Conservation (phyloP, 2,797 vertebrate genomes). For the Eulemur coronatus region DNA sequence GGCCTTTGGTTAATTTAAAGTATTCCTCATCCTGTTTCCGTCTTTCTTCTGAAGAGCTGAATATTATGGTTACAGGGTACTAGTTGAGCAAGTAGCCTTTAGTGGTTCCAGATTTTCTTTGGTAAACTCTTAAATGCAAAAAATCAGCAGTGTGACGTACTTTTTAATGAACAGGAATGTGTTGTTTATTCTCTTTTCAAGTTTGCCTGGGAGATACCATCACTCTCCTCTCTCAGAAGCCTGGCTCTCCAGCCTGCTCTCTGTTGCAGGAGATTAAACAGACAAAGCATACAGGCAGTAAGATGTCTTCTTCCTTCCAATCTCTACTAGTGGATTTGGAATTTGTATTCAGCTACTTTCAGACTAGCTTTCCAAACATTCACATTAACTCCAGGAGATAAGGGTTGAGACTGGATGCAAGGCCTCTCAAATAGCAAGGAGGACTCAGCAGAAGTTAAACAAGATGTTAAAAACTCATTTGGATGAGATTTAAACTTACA, state of each 20-base stretch:
- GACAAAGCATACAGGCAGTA: not conserved
- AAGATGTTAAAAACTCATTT: not conserved
- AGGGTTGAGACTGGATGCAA: not conserved
- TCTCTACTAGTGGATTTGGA: not conserved
- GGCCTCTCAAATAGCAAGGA: not conserved
- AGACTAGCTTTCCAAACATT: not conserved
- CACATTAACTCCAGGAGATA: not conserved
- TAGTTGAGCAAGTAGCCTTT: constrained; percentile 64
- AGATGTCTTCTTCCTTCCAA: not conserved
- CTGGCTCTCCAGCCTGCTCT: not conserved
- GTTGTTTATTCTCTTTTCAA: constrained; percentile 68
- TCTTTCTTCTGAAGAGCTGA: constrained; percentile 37
- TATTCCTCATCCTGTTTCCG: constrained; percentile 13
- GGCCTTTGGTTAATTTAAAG: constrained; percentile 22
- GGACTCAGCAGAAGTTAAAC: not conserved
- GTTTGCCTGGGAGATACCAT: constrained; percentile 56
- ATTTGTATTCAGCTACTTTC: not conserved
- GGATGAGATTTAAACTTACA: not conserved
- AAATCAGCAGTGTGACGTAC: constrained; percentile 53
- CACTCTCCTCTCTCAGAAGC: constrained; percentile 25
- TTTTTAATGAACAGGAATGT: constrained; percentile 67
- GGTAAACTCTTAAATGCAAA: constrained; percentile 69
- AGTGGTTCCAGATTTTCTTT: constrained; percentile 77
- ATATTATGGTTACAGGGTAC: constrained; percentile 62
- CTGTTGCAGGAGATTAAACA: not conserved